Evolutionary conservation across 2,113 vertebrate genomes (phyloP).

Genomic region (Phasianus colchicus): DNA sequence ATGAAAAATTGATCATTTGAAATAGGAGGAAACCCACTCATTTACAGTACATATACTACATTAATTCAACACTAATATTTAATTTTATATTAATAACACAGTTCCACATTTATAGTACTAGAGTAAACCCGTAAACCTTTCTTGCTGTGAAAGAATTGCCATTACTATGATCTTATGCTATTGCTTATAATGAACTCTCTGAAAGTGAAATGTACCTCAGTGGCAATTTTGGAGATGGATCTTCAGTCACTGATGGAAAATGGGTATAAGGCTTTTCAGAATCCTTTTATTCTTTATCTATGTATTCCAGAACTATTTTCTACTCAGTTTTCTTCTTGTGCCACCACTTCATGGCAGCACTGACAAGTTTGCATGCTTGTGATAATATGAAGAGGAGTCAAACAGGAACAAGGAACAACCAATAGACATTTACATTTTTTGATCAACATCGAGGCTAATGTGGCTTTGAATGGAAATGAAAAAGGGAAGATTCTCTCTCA

Average conservation of each 20-base stretch:
- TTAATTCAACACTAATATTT: background rate
- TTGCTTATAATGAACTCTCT: background rate
- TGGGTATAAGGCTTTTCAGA: accelerated
- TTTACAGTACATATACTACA: background rate
- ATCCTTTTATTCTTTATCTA: background rate
- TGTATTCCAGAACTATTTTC: background rate
- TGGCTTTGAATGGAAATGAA: background rate
- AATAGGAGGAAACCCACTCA: background rate
- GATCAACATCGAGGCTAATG: background rate
- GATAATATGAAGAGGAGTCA: background rate
- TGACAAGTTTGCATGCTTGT: background rate
- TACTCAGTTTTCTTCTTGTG: background rate
- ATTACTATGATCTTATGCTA: background rate
- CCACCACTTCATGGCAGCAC: background rate
- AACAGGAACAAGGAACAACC: background rate
- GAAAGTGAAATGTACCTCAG: background rate
- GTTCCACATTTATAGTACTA: background rate
- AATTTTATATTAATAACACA: background rate
- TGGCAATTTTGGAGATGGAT: background rate
- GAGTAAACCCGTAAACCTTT: background rate
- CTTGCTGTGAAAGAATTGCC: background rate
- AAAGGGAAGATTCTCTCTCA: background rate
- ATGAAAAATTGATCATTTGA: constrained; percentile 21
- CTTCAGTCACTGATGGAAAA: background rate
- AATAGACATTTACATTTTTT: background rate